Conservation (phyloP, 2,888 invertebrate species). For the Physocephala rufipes region DNA sequence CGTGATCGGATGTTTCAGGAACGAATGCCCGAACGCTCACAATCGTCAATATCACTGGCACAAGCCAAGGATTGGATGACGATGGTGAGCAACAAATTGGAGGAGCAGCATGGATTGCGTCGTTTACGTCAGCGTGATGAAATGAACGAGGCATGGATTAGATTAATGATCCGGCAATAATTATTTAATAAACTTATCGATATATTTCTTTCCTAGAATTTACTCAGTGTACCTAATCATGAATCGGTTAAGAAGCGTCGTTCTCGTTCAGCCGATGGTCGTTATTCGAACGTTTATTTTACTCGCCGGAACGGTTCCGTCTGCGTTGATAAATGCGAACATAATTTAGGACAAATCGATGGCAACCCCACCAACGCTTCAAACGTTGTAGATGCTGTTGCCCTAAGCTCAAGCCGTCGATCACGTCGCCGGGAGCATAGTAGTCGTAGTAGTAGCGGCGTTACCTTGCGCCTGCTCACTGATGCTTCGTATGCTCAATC, state of each 20-base stretch:
- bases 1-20: conserved; percentile 52
- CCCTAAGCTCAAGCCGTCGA: background rate
- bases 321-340: conserved; percentile 42
- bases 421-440: background rate
- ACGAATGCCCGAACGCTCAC: conserved; percentile 60
- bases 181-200: background rate
- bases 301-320: conserved; percentile 39
- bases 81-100: conserved; percentile 58
- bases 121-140: conserved; percentile 51
- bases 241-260: conserved; percentile 57
- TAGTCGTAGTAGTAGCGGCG: conserved; percentile 47
- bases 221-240: conserved; percentile 49
- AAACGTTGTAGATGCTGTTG: conserved; percentile 24
- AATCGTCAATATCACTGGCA: conserved; percentile 59
- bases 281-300: conserved; percentile 56
- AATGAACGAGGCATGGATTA: conserved; percentile 55
- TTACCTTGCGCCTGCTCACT: conserved; percentile 50
- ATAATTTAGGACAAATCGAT: conserved; percentile 14
- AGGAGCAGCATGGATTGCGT: conserved; percentile 57
- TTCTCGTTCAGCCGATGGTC: conserved; percentile 59
- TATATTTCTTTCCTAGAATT: conserved; percentile 48
- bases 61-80: conserved; percentile 55
- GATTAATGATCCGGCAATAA: background rate
- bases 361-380: conserved; percentile 15
- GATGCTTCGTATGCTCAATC: conserved; percentile 54